These are phyloP conservation scores for Zophobas atratus DNA, from an alignment of 1,140 invertebrate genomes.

Conservation along the genomic window DNA sequence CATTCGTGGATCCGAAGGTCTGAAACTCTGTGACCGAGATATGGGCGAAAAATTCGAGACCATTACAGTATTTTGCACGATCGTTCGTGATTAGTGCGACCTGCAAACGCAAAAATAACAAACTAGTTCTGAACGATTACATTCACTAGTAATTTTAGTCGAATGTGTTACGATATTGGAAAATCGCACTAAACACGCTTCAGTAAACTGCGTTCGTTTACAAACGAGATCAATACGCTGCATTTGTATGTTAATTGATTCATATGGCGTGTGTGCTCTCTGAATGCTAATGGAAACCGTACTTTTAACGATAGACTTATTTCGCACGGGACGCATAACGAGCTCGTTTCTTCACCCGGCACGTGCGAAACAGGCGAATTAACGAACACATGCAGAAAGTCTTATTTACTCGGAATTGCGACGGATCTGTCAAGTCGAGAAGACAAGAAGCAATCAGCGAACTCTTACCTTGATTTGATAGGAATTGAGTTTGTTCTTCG, in stretches of 20 bases:
- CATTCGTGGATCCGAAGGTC: conserved; percentile 1
- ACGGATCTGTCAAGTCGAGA: neutral
- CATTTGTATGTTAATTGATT: conserved; percentile 38
- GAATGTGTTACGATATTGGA: conserved; percentile 31
- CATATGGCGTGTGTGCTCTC: conserved; percentile 18
- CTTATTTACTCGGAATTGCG: neutral
- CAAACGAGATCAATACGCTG: conserved; percentile 23
- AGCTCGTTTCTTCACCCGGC: neutral
- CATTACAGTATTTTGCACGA: conserved; percentile 18
- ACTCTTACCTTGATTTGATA: conserved; percentile 96
- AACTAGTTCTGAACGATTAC: conserved; percentile 31
- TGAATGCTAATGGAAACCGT: conserved; percentile 2
- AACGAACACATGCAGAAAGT: neutral
- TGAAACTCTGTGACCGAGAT: conserved; percentile 29
- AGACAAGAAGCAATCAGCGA: neutral
- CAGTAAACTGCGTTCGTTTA: conserved; percentile 19
- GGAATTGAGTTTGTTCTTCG: conserved; percentile 96
- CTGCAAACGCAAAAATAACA: conserved; percentile 22
- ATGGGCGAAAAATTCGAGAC: neutral
- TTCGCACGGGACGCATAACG: neutral
- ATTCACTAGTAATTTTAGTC: conserved; percentile 27
- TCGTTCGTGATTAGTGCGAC: conserved; percentile 27
- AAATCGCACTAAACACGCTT: conserved; percentile 26
- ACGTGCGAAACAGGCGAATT: neutral
- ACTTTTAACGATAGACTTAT: neutral